These are phyloP conservation scores for Yponomeuta evonymella DNA, from an alignment of 2,888 invertebrate genomes.

Conservation along the genomic window DNA sequence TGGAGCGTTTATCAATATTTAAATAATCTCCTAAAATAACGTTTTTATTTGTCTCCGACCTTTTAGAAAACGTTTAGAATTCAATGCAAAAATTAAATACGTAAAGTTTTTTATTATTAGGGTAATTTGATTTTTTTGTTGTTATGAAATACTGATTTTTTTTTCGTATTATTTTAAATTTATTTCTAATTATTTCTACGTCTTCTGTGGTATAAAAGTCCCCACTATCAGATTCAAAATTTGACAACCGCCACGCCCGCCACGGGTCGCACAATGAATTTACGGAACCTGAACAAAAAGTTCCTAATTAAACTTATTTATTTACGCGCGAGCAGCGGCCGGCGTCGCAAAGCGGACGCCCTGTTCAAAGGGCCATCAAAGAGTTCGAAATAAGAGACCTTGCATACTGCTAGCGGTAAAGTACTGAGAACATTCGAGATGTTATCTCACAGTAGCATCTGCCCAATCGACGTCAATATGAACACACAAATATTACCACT, in stretches of 20 bases:
- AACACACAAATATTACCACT: background rate
- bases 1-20: too few relatives aligned
- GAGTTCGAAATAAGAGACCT: conserved; percentile 30
- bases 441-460: background rate
- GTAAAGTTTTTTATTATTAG: too few relatives aligned
- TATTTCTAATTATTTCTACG: too few relatives aligned
- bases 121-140: too few relatives aligned
- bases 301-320: conserved; percentile 2
- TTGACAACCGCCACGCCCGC: background rate
- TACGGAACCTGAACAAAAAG: background rate
- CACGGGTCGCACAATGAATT: background rate
- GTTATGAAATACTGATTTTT: too few relatives aligned
- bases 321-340: background rate
- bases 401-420: background rate
- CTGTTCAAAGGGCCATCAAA: conserved; percentile 52
- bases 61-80: too few relatives aligned
- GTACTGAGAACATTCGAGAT: background rate
- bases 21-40: too few relatives aligned
- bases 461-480: background rate
- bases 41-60: too few relatives aligned
- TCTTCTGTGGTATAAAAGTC: too few relatives aligned
- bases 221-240: too few relatives aligned
- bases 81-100: too few relatives aligned
- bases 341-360: conserved; percentile 18
- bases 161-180: too few relatives aligned